phyloP scores from a whole-genome alignment of 2,113 vertebrate genomes.

The Macrotus californicus region DNA sequence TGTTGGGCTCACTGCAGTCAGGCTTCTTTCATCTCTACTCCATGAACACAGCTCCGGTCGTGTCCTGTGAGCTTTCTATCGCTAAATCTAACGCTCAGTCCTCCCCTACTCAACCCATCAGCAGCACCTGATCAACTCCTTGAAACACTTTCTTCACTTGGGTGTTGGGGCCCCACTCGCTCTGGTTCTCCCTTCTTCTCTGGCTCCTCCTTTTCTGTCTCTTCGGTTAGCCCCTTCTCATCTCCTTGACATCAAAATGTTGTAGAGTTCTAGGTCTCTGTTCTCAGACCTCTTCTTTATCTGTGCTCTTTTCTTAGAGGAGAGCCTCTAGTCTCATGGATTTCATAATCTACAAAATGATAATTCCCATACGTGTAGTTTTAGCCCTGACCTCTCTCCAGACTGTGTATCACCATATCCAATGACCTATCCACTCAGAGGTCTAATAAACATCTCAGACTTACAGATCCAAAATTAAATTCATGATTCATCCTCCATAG shows the following conservation, averaged over 20 bases:
- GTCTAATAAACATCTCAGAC: not conserved
- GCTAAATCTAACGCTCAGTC: not conserved
- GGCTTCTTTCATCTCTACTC: not conserved
- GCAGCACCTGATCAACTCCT: not conserved
- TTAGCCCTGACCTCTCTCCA: not conserved
- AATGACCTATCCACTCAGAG: not conserved
- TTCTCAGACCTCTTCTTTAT: not conserved
- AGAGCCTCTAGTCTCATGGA: not conserved
- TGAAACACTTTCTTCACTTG: not conserved
- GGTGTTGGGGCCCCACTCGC: not conserved
- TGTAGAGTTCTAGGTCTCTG: not conserved
- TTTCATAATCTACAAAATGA: not conserved
- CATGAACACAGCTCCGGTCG: not conserved
- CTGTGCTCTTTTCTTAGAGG: not conserved
- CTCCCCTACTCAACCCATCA: not conserved
- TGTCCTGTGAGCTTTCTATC: not conserved
- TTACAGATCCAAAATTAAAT: not conserved
- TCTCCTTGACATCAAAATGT: not conserved
- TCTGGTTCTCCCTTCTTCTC: not conserved
- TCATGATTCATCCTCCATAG: not conserved
- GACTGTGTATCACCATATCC: not conserved
- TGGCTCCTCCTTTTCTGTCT: not conserved
- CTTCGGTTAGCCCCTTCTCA: not conserved
- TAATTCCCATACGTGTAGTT: not conserved
- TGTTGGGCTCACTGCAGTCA: not conserved